Evolutionary conservation across 2,113 vertebrate genomes (phyloP).

Genomic region (Sinocyclocheilus anophthalmus): DNA sequence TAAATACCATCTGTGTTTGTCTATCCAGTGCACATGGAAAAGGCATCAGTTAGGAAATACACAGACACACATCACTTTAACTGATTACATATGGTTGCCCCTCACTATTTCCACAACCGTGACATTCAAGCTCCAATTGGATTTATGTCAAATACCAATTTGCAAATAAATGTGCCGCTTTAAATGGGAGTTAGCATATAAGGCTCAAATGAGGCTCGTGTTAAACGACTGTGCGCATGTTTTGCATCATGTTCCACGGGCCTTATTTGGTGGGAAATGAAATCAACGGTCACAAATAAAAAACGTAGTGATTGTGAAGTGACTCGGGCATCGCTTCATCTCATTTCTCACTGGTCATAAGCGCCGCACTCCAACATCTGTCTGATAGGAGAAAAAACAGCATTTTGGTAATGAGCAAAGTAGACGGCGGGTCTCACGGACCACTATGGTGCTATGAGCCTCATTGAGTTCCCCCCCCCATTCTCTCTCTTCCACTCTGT

Average conservation of each 20-base stretch:
- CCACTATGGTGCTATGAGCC: slow-evolving; percentile 63
- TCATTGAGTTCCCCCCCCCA: slow-evolving; percentile 43
- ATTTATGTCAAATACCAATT: slow-evolving; percentile 59
- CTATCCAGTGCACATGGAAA: slow-evolving; percentile 76
- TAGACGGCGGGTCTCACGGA: slow-evolving; percentile 61
- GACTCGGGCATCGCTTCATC: slow-evolving; percentile 63
- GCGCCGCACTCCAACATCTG: slow-evolving; percentile 71
- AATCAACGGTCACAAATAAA: slow-evolving; percentile 66
- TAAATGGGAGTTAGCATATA: slow-evolving; percentile 53
- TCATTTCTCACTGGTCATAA: slow-evolving; percentile 56
- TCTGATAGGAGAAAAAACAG: slow-evolving; percentile 48
- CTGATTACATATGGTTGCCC: slow-evolving; percentile 43
- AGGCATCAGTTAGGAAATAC: slow-evolving; percentile 65
- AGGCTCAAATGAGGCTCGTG: not conserved
- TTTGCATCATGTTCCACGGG: slow-evolving; percentile 61
- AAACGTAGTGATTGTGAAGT: slow-evolving; percentile 38
- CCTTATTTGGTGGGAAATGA: slow-evolving; percentile 65
- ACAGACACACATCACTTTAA: slow-evolving; percentile 50
- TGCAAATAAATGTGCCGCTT: slow-evolving; percentile 50
- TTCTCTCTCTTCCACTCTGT: slow-evolving; percentile 23
- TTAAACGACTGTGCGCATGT: slow-evolving; percentile 20
- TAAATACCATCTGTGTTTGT: slow-evolving; percentile 80
- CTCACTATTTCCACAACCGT: slow-evolving; percentile 31
- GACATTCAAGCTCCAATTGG: slow-evolving; percentile 51
- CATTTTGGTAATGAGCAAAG: slow-evolving; percentile 67